Base-by-base conservation (phyloP, 2,797 vertebrate species). In the Nannoperca australis region DNA sequence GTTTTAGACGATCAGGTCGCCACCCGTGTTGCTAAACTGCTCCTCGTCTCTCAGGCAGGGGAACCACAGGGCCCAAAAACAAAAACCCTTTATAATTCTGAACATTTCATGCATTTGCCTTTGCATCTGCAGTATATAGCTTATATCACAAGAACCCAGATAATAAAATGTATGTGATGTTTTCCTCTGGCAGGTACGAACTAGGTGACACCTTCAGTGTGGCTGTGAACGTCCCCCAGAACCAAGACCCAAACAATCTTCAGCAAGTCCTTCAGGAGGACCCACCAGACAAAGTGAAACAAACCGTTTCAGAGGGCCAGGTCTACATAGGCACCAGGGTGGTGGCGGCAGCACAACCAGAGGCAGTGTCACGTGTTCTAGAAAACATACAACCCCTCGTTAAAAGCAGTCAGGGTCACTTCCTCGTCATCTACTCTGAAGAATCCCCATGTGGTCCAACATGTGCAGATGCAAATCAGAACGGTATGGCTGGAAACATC, bases 361-460 rank as follows among this genome's bases (percentile, higher is more conserved):
- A 17, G 4, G 30, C 74, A 5, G 0, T 74, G 56, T 20, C 36
- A 8, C 44, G 1, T 4, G 75, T 85, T 30, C 70, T 85, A 3
- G n/a, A 71, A 18, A 75, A 75, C 63, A 24, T 78, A 20, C 7
- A 68, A 22, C 24, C 67, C 18, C 1, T 78, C 0, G 14, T 12
- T 12, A 12, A 30, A 6, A 69, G 14, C 53, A 72, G 63, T 40
- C 6, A 34, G 27, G 79, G 53, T 12, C 60, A 79, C 2, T 42
- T 79, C 44, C 79, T 85, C 40, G 2, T 82, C 20, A 30, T 85
- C 45, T 85, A 85, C 68, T 75, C 75, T 12, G 20, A 55, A 55
- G 38, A 36, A 2, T 34, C 60, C 40, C 79, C 79, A 13, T 56
- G 59, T 22, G 32, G 20, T 11, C 2, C 18, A 1, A 64, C 32